Evolutionary conservation across 1,140 invertebrate genomes (phyloP), one percentile per base, ranked within the genome.

Genomic region (Drosophila pseudoobscura): DNA sequence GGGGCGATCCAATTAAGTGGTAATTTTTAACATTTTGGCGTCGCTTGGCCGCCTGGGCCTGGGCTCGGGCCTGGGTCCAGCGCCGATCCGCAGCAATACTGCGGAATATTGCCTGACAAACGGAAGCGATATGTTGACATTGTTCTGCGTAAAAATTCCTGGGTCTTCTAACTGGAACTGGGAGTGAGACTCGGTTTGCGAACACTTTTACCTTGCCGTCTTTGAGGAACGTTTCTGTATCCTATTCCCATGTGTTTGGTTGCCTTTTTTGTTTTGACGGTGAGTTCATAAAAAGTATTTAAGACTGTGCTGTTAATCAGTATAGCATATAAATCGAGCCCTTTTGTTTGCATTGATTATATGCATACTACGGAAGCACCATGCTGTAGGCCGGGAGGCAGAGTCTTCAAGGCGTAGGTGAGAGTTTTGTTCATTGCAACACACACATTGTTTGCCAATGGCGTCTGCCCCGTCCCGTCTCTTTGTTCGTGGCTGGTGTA

Each of bases 81-180:
- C 54, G 57, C 41, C 58, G 39, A 53, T 45, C 58, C 41, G 15
- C 20, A 20, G 20, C 20, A 20, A 20, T 20, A 20, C 20, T 20
- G 20, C 17, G 20, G 55, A 66, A 82, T 78, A 78, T 80, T 71
- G 82, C 55, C 62, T 88, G 75, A 63, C 75, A 87, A 88, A 87
- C 82, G 82, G 83, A 87, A 87, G 83, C 83, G 82, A 87, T 88
- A 78, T 69, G 74, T 88, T 72, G 78, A 87, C 83, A 87, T 78
- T 72, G 70, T 85, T 87, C 83, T 55, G 56, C 60, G 54, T 74
- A 87, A 78, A 82, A 80, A 78, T 87, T 54, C 61, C 62, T 46
- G 20, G 24, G 15, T 20, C 50, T 43, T 51, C 20, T 17, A 64
- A 22, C 58, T 9, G 39, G 47, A 13, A 44, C 49, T 56, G 45